Base-by-base conservation (phyloP, 2,113 vertebrate genomes). In the Gymnorhina tibicen region DNA sequence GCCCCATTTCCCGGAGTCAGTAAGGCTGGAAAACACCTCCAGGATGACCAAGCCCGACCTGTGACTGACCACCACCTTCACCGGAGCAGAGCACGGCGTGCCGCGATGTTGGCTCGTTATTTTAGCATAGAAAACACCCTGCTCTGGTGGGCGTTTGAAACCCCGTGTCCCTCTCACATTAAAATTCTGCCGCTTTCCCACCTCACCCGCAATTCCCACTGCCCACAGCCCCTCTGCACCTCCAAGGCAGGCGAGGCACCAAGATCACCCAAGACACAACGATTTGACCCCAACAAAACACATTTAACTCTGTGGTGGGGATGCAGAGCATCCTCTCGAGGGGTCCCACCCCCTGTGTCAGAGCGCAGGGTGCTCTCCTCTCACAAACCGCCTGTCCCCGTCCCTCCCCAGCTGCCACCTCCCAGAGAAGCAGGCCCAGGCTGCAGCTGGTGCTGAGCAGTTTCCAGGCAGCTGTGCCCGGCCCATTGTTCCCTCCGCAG, bases 391-490 rank as follows among this genome's bases (percentile, higher is more conserved):
- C 39, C 79, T 33, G 72, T 39, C 55, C 67, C 58, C 44, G 47
- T 53, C 62, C 80, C 86, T 60, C 13, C 56, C 3, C 90, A 93
- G 95, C 80, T 91, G 84, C 44, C 75, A 19, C 47, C 85, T 28
- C 66, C 9, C 23, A 1, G 53, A 41, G 76, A 8, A 35, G 52
- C 67, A 41, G 85, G 64, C 64, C 18, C 22, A 1, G 46, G 46
- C 92, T 88, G 96, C 91, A 92, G 95, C 92, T 94, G 95, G 55
- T 75, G 85, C 85, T 53, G 70, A 73, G 88, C 68, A 58, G 13
- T 60, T 63, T 44, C 70, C 86, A 84, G 69, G 86, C 94, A 95
- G 93, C 94, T 96, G 93, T 91, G 93, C 93, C 60, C 52, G 21
- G 78, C 53, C 90, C 26, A 30, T 74, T 93, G 90, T 94, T 80